Evolutionary conservation across 1,140 invertebrate species (phyloP).

Genomic region (Andrena cerasifolii): DNA sequence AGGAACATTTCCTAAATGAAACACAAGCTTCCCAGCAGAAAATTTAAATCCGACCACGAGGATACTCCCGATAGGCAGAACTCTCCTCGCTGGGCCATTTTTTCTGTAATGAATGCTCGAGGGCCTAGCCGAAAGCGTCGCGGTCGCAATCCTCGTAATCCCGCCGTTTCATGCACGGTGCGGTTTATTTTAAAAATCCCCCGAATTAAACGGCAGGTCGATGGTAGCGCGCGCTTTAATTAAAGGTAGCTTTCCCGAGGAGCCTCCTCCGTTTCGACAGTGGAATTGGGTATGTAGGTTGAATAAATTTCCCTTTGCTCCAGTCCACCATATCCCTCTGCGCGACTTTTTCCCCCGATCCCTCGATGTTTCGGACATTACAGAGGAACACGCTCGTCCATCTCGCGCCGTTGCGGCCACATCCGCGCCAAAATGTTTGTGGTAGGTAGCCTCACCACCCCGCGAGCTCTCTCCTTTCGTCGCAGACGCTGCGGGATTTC

Average conservation of each 20-base stretch:
- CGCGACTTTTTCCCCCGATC: not conserved
- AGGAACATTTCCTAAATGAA: no score
- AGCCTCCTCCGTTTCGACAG: not conserved
- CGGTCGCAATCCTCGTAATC: not conserved
- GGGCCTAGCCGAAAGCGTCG: slow-evolving; percentile 8
- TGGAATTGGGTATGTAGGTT: slow-evolving; percentile 2
- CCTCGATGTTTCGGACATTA: not conserved
- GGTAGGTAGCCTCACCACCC: not conserved
- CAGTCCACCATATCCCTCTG: not conserved
- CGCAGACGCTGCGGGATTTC: not conserved
- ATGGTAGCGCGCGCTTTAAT: slow-evolving; percentile 16
- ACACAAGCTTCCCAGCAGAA: no score
- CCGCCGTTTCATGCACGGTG: not conserved
- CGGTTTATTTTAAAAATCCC: slow-evolving; percentile 30
- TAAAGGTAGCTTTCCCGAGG: slow-evolving; percentile 27
- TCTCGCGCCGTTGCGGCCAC: not conserved
- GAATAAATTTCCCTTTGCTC: no score
- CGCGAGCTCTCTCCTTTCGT: not conserved
- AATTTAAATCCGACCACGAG: no score
- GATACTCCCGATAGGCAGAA: no score
- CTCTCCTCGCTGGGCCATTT: no score
- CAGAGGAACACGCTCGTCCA: not conserved
- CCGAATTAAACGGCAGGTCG: slow-evolving; percentile 17
- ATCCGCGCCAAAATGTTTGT: not conserved
- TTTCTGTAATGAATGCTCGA: not conserved